phyloP scores from a whole-genome alignment of 2,888 invertebrate genomes.

The Cabera pusaria region DNA sequence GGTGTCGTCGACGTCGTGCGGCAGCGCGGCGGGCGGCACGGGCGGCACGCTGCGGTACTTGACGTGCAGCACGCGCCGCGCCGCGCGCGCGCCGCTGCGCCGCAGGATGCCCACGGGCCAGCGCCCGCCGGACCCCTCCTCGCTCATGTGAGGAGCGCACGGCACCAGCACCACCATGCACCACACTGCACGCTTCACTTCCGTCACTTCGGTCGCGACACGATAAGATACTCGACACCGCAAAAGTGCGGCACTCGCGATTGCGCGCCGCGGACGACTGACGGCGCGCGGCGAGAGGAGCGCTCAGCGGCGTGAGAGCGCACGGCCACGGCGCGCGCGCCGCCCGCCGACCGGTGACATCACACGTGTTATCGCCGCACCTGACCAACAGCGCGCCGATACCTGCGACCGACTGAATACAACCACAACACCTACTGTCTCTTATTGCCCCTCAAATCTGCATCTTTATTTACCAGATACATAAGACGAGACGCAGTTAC shows the following conservation, averaged over 20 bases:
- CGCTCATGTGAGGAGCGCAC: slow-evolving; percentile 46
- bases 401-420: too few relatives aligned
- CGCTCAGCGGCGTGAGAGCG: slow-evolving; percentile 28
- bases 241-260: slow-evolving; percentile 49
- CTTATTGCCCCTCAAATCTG: too few relatives aligned
- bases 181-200: slow-evolving; percentile 24
- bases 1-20: slow-evolving; percentile 85
- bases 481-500: too few relatives aligned
- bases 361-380: slow-evolving; percentile 57
- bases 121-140: slow-evolving; percentile 46
- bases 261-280: slow-evolving; percentile 55
- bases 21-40: slow-evolving; percentile 40
- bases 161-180: slow-evolving; percentile 47
- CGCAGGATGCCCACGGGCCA: slow-evolving; percentile 67
- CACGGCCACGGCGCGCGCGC: slow-evolving; percentile 31
- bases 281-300: slow-evolving; percentile 37
- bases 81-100: slow-evolving; percentile 64
- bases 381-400: slow-evolving; percentile 29
- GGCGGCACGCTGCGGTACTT: slow-evolving; percentile 68
- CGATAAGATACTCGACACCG: slow-evolving; percentile 1
- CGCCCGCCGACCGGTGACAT: slow-evolving; percentile 54
- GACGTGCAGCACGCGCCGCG: slow-evolving; percentile 64
- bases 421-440: too few relatives aligned
- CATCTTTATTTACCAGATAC: too few relatives aligned
- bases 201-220: not conserved